Base-by-base conservation (phyloP, 1,140 invertebrate genomes). In the Drosophila kepulauana region DNA sequence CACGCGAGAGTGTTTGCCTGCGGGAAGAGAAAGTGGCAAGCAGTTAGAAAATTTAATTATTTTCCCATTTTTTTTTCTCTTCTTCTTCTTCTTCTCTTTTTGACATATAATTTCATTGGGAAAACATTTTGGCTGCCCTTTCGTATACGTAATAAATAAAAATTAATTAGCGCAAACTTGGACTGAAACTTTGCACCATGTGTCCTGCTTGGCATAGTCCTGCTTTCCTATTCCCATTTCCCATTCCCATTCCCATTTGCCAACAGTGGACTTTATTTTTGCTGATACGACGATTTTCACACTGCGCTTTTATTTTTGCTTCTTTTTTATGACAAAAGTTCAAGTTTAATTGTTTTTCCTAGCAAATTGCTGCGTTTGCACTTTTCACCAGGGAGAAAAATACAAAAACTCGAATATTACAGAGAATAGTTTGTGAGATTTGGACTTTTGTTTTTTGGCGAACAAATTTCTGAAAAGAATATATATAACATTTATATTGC, bases 151-250 rank as follows among this genome's bases (percentile, higher is more conserved):
- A 68, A 90, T 89, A 88, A 89, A 89, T 89, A 84, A 88, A 88
- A 89, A 89, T 90, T 90, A 89, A 89, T 89, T 90, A 89, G 85
- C 86, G 51, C 63, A 69, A 88, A 75, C 74, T 89, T 79, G 63
- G 49, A 68, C 62, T 30, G 54, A 78, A 72, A 71, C 33, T 72
- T 72, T 76, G 41, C 45, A 33, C 49, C 25, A 51, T 61, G 65
- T 75, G 65, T 75, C 66, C 48, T 56, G 68, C 51, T 54, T 8
- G 20, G 35, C 57, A 59, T 51, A 25, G 20, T 25, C 20, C 20
- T 25, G 3, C 20, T 4, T 25, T 28, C 48, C 30, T 20, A 15
- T 49, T n/a, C 59, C 28, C 58, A 15, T 46, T 20, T n/a, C 59
- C 28, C 13, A 15, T 61, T 38, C 43, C 41, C 28, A 35, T 16